Evolutionary conservation across 2,113 vertebrate species (phyloP).

Genomic region (Saguinus imperator): DNA sequence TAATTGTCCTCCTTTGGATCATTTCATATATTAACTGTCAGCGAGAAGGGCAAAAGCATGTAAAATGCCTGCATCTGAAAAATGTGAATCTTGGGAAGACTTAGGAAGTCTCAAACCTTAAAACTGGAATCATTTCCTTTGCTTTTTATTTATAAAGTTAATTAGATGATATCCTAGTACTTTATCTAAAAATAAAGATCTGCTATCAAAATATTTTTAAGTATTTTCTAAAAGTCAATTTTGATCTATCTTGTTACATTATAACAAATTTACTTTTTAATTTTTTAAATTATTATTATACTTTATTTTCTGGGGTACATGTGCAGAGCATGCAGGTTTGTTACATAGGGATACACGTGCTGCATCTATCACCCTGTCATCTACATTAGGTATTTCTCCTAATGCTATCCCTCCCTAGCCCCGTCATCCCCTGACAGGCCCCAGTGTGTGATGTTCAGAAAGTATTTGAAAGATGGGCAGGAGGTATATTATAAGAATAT

Average conservation of each 20-base stretch:
- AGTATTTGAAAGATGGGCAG: not conserved
- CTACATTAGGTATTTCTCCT: too few relatives aligned
- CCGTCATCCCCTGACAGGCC: too few relatives aligned
- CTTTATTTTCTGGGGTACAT: too few relatives aligned
- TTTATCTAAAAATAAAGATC: not conserved
- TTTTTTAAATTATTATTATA: too few relatives aligned
- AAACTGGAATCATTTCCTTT: not conserved
- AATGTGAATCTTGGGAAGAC: not conserved
- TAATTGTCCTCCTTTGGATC: not conserved
- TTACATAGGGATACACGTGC: too few relatives aligned
- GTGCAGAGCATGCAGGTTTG: too few relatives aligned
- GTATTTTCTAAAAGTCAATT: not conserved
- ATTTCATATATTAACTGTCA: not conserved
- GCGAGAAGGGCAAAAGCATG: not conserved
- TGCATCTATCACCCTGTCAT: too few relatives aligned
- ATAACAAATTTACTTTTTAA: not conserved
- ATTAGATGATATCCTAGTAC: not conserved
- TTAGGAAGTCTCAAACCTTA: not conserved
- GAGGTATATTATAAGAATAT: not conserved
- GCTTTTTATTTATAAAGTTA: not conserved
- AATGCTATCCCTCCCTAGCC: too few relatives aligned
- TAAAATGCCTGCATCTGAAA: not conserved
- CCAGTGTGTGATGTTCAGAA: not conserved
- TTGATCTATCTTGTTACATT: not conserved
- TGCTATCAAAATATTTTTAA: not conserved